These are phyloP conservation scores for Poecilia picta DNA, from an alignment of 2,797 vertebrate species.

Conservation along the genomic window DNA sequence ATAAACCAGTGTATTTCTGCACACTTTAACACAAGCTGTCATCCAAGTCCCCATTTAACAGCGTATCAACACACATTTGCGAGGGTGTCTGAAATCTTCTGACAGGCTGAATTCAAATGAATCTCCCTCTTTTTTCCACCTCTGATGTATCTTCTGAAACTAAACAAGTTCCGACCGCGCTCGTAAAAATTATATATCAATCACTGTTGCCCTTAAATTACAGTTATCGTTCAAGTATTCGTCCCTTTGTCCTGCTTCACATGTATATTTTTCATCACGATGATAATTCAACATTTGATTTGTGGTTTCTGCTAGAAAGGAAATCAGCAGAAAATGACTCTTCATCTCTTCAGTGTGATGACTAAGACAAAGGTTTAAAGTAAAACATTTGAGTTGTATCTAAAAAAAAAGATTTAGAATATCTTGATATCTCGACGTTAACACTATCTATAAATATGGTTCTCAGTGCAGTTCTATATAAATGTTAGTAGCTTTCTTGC, in stretches of 20 bases:
- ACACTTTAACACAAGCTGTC: conserved; percentile 45
- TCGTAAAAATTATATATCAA: conserved; percentile 54
- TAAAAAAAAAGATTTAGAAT: background rate
- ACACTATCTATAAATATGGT: background rate
- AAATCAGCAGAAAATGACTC: conserved; percentile 4
- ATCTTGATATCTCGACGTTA: background rate
- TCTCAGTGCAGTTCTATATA: background rate
- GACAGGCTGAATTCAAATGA: conserved; percentile 48
- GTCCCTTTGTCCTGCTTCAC: conserved; percentile 29
- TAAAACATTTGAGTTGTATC: conserved; percentile 8
- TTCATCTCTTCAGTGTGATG: background rate
- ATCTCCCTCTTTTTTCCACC: conserved; percentile 28
- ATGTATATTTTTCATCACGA: conserved; percentile 42
- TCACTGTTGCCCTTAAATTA: conserved; percentile 53
- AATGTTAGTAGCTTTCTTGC: background rate
- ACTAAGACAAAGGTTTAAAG: background rate
- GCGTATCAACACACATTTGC: conserved; percentile 31
- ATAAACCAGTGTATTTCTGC: conserved; percentile 3
- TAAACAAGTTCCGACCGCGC: conserved; percentile 22
- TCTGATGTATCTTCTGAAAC: conserved; percentile 30
- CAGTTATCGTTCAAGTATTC: conserved; percentile 39
- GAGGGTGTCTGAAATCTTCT: conserved; percentile 46
- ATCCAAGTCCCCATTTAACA: conserved; percentile 34
- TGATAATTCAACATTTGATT: conserved; percentile 36
- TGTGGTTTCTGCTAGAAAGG: conserved; percentile 19